phyloP scores from a whole-genome alignment of 2,113 vertebrate genomes.

The Etheostoma cragini region DNA sequence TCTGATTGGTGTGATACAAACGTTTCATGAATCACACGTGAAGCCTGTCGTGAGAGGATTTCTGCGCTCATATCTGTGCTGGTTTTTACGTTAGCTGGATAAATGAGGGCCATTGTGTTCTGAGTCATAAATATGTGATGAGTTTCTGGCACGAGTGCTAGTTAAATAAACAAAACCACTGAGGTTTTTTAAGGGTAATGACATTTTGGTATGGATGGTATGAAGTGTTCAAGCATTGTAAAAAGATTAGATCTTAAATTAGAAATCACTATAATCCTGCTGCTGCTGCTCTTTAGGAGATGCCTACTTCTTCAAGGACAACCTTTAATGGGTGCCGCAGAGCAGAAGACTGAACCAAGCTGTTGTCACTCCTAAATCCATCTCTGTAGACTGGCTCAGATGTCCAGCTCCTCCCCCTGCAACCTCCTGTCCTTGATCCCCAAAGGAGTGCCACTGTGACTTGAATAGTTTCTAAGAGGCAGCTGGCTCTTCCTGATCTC shows the following conservation, averaged over 20 bases:
- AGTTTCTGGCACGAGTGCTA: background rate
- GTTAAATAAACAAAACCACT: constrained; percentile 5
- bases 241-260: background rate
- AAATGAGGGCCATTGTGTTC: too few species aligned
- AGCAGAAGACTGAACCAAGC: constrained; percentile 84
- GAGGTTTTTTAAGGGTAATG: background rate
- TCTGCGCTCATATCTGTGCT: too few species aligned
- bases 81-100: too few species aligned
- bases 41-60: too few species aligned
- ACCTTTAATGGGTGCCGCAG: constrained; percentile 86
- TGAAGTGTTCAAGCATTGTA: background rate
- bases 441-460: constrained; percentile 62
- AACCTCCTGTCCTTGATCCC: background rate
- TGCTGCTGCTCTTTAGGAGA: constrained; percentile 72
- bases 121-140: background rate
- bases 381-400: constrained; percentile 84
- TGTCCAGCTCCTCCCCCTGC: constrained; percentile 74
- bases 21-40: too few species aligned
- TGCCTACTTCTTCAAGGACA: constrained; percentile 91
- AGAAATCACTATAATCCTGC: background rate
- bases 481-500: constrained; percentile 55
- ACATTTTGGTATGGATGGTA: background rate
- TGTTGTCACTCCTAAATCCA: constrained; percentile 74
- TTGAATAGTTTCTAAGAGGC: background rate
- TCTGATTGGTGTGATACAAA: too few species aligned